Evolutionary conservation across 2,113 vertebrate genomes (phyloP), one percentile per base, ranked within the genome.

Genomic region (Anser cygnoides): DNA sequence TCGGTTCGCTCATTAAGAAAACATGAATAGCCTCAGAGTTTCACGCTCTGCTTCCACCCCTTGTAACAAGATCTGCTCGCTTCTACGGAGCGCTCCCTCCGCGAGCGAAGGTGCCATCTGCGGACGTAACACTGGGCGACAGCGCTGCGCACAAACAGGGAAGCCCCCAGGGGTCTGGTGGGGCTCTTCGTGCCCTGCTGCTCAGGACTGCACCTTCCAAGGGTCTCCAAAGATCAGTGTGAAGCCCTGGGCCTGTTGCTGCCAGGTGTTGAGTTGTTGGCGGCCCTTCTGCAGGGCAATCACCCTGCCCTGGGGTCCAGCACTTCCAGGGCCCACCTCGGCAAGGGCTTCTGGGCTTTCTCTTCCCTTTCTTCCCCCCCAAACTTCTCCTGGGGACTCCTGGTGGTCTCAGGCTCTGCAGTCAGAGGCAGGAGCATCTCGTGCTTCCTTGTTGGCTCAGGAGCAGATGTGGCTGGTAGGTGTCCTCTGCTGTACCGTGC

Each of bases 11-110:
- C 52, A 61, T 94, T 92, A 90, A 84, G 92, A 58, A 92, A 84
- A 65, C 71, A 86, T 92, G 87, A 94, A 95, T 94, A 94, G 86
- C 29, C 72, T 93, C 73, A 66, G 82, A 26, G 92, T 90, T 96
- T 95, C 74, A 90, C 6, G 95, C 95, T 96, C 94, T 93, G 92
- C 93, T 95, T 96, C 63, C 73, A 43, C 66, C 71, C 70, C n/a
- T 93, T 31, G 49, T 74, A 80, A 77, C 14, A 10, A 90, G 81
- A 57, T 71, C 62, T 22, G 8, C 58, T 65, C 29, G 6, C 35
- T 71, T 74, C 81, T 75, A 81, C 65, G 70, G 82, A 88, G 43
- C 1, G 3, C 41, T 82, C 65, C 63, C 35, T 91, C 63, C 5
- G 2, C 16, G 84, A 89, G 78, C 6, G 2, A 66, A 93, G 91